These are phyloP conservation scores for Sarcophaga bullata DNA, from an alignment of 1,140 invertebrate genomes.

Conservation along the genomic window DNA sequence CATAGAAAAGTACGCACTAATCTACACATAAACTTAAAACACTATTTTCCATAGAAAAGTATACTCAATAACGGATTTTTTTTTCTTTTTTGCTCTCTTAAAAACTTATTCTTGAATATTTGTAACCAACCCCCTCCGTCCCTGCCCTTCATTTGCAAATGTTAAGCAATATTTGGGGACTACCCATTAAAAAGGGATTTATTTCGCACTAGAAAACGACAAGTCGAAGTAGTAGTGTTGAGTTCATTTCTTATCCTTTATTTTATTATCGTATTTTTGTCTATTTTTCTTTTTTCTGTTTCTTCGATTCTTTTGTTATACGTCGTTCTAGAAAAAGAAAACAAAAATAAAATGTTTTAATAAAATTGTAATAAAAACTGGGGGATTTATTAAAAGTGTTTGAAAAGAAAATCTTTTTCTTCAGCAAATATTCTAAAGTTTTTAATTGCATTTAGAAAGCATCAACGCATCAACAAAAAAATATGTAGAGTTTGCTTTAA, in stretches of 20 bases:
- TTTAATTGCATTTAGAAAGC: not conserved
- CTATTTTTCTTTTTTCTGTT: not conserved
- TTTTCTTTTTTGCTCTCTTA: not conserved
- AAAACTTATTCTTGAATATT: not conserved
- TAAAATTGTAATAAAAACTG: not conserved
- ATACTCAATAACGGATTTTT: not conserved
- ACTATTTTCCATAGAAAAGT: not conserved
- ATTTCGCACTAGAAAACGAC: not conserved
- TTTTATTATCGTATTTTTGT: conserved; percentile 1
- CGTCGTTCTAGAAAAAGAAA: too few relatives aligned
- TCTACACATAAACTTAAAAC: not conserved
- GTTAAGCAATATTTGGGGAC: not conserved
- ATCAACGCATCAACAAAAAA: not conserved
- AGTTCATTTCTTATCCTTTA: not conserved
- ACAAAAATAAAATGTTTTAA: too few relatives aligned
- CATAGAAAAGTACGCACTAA: not conserved
- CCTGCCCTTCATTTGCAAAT: not conserved
- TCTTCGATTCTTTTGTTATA: too few relatives aligned
- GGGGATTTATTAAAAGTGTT: not conserved
- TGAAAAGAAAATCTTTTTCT: conserved; percentile 20
- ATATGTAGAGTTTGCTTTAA: not conserved
- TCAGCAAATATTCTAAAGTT: not conserved
- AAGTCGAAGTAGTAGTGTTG: not conserved
- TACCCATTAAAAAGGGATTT: conserved; percentile 3
- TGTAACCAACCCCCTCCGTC: not conserved